phyloP scores from a whole-genome alignment of 2,797 vertebrate genomes.

The Esox masquinongy region DNA sequence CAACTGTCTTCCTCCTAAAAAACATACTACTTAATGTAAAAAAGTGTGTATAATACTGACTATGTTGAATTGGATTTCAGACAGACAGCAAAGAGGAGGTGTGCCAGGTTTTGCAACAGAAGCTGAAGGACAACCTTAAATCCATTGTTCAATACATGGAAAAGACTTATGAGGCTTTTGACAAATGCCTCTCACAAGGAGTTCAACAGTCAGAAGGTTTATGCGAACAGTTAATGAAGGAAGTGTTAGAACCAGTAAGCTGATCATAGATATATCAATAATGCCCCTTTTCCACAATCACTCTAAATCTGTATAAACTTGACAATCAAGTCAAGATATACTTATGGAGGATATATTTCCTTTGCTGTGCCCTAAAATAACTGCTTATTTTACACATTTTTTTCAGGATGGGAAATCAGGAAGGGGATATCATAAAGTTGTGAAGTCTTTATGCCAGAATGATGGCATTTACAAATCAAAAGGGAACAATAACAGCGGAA shows the following conservation, averaged over 20 bases:
- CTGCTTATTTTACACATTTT: not conserved
- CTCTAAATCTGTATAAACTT: not conserved
- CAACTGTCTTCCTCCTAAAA: not conserved
- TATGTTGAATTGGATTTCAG: conserved; percentile 30
- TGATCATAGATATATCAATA: not conserved
- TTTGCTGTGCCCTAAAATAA: not conserved
- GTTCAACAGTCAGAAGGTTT: conserved; percentile 28
- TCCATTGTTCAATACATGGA: not conserved
- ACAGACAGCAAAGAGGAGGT: not conserved
- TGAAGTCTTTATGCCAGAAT: conserved; percentile 27
- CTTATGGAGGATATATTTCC: not conserved
- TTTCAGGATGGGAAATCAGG: not conserved
- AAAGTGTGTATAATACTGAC: not conserved
- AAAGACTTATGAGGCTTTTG: conserved; percentile 1
- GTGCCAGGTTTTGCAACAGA: conserved; percentile 18
- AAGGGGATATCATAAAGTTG: rapidly evolving
- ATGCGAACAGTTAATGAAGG: not conserved
- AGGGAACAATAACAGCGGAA: not conserved
- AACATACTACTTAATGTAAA: not conserved
- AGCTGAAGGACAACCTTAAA: rapidly evolving
- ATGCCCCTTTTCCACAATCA: too few species aligned
- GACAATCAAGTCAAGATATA: not conserved
- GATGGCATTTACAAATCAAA: not conserved
- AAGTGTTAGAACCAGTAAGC: not conserved
- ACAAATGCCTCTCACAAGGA: conserved; percentile 16